A percentile compares a stretch with the other conserved stretches of the same genome.
phyloP scores from a whole-genome alignment of 2,888 invertebrate species.

The Elysia crispata region DNA sequence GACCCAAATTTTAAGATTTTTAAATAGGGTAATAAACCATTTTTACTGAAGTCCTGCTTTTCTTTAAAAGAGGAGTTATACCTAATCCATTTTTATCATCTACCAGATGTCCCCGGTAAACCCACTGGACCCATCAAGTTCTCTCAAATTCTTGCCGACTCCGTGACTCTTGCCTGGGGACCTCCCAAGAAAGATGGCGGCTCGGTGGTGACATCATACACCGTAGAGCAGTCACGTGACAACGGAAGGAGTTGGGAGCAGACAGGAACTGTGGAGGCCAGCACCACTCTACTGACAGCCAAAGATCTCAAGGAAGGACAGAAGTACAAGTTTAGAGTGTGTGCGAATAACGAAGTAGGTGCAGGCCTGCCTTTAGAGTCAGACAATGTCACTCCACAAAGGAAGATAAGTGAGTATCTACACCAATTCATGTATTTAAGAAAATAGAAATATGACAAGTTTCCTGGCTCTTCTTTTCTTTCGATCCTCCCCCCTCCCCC shows the following conservation, averaged over 20 bases:
- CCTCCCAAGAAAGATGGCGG: constrained; percentile 77
- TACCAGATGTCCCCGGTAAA: constrained; percentile 61
- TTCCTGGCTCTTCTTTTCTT: too few species aligned
- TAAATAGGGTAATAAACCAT: too few species aligned
- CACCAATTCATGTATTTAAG: too few species aligned
- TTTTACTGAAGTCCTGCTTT: too few species aligned
- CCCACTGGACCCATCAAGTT: constrained; percentile 73
- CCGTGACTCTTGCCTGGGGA: constrained; percentile 76
- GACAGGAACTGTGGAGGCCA: constrained; percentile 67
- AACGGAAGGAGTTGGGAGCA: constrained; percentile 69
- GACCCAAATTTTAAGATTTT: too few species aligned
- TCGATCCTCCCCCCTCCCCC: too few species aligned
- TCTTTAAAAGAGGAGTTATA: too few species aligned
- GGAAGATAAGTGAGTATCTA: constrained; percentile 83
- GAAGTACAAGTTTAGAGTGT: constrained; percentile 74
- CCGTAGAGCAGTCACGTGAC: constrained; percentile 71
- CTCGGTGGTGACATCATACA: constrained; percentile 73
- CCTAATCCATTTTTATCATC: background rate
- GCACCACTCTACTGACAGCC: constrained; percentile 64
- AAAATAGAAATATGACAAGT: too few species aligned
- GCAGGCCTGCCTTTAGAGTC: constrained; percentile 81
- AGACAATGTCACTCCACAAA: constrained; percentile 88
- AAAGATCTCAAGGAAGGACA: constrained; percentile 69
- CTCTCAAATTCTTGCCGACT: constrained; percentile 72
- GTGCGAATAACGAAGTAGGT: constrained; percentile 74